phyloP scores from a whole-genome alignment of 2,797 vertebrate species.

The Nannoperca australis region DNA sequence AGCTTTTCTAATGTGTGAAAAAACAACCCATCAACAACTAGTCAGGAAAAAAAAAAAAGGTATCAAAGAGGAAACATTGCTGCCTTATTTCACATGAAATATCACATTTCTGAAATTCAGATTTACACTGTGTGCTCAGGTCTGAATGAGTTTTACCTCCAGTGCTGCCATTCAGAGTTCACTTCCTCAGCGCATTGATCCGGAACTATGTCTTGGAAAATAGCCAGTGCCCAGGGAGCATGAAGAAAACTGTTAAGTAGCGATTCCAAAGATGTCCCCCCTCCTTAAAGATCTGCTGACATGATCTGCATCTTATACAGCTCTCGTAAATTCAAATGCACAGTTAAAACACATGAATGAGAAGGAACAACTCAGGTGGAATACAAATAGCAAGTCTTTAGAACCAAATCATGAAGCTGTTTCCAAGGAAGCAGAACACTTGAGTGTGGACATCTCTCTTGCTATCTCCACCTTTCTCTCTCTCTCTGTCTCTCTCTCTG shows the following conservation, averaged over 20 bases:
- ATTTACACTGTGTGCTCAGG: conserved; percentile 49
- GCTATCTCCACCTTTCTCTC: conserved; percentile 49
- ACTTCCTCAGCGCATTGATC: conserved; percentile 70
- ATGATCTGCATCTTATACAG: conserved; percentile 65
- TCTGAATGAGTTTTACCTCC: conserved; percentile 66
- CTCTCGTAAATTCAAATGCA: conserved; percentile 66
- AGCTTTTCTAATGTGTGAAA: conserved; percentile 17
- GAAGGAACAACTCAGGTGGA: conserved; percentile 59
- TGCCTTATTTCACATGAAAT: conserved; percentile 37
- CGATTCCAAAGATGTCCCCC: conserved; percentile 50
- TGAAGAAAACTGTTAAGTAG: conserved; percentile 65
- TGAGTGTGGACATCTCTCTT: conserved; percentile 66
- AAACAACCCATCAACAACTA: conserved; percentile 18
- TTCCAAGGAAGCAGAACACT: conserved; percentile 66
- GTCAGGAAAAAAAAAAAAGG: conserved; percentile 33
- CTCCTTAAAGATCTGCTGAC: conserved; percentile 68
- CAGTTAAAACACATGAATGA: conserved; percentile 68
- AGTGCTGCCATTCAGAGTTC: conserved; percentile 64
- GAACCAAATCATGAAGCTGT: conserved; percentile 60
- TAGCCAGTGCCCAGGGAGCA: conserved; percentile 65
- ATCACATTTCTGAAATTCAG: conserved; percentile 51
- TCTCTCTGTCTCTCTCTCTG: conserved; percentile 43
- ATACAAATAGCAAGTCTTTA: conserved; percentile 63
- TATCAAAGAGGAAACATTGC: conserved; percentile 24
- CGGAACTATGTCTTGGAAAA: conserved; percentile 65